Evolutionary conservation across 2,797 vertebrate genomes (phyloP), one percentile per base, ranked within the genome.

Genomic region (Poeciliopsis paucimaculata): DNA sequence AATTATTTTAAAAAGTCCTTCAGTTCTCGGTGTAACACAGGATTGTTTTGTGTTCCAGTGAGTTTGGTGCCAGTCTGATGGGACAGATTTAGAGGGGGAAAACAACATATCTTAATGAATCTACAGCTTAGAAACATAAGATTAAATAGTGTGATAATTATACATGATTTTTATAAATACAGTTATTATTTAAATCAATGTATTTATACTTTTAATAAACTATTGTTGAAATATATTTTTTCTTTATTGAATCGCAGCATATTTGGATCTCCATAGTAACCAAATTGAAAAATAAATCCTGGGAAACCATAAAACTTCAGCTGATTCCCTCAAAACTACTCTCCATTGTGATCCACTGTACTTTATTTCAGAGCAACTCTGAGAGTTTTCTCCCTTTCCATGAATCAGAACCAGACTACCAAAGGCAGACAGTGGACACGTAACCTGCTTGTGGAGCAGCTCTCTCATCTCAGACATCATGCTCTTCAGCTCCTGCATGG

Each of bases 401-500:
- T 60, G 26, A 47, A 46, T 28, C 72, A 68, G 31, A 53, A 55
- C 34, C 34, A 60, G 10, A 2, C 0, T 47, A 34, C n/a, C 39
- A 72, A 60, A 71, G 51, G 79, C n/a, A 72, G 15, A 23, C 39
- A 12, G 46, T 23, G 45, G 71, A 26, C 3, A 73, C 8, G 16
- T 73, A 94, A 99, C 98, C 98, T 99, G 98, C 84, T 97, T 96
- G 86, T 95, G 93, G 79, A 99, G 96, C 83, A 99, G 95, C 86
- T 97, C 96, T 91, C 96, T 98, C 94, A 99, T 96, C 84, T 99
- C 98, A 89, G 95, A 93, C 72, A 99, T 84, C 87, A 99, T 95
- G 85, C 92, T 96, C 88, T 96, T 98, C 87, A 99, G 96, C 86
- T 99, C 97, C 86, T 94, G 77, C 91, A 98, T 96, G 78, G 97